phyloP scores from a whole-genome alignment of 2,888 invertebrate genomes.

The Sinodicranocentrus sp. region DNA sequence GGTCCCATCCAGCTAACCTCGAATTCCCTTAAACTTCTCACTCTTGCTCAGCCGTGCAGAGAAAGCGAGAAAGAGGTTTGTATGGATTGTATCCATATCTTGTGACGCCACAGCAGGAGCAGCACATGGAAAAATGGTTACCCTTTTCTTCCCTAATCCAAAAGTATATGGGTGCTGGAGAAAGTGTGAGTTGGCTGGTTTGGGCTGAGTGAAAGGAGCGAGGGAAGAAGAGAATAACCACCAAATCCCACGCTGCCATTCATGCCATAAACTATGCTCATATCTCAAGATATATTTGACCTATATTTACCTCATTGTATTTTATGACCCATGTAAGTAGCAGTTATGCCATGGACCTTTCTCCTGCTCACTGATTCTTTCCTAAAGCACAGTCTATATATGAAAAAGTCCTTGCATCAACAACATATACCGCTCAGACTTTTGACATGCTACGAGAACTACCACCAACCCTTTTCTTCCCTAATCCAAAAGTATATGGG shows the following conservation, averaged over 20 bases:
- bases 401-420: no score
- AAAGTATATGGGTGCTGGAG: neutral
- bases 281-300: constrained; percentile 37
- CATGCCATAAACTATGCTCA: constrained; percentile 36
- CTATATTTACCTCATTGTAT: constrained; percentile 34
- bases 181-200: no score
- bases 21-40: neutral
- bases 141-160: constrained; percentile 6
- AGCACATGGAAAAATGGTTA: neutral
- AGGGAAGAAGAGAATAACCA: constrained; percentile 11
- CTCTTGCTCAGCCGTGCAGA: neutral
- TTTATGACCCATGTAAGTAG: constrained; percentile 35
- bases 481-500: no score
- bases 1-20: no score
- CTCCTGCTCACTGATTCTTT: constrained; percentile 6
- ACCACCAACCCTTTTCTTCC: no score
- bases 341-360: neutral
- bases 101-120: neutral
- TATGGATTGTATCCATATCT: constrained; percentile 18
- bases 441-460: no score
- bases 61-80: neutral
- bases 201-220: neutral
- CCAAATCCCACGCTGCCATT: constrained; percentile 38
- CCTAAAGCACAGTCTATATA: neutral
- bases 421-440: no score